phyloP scores from a whole-genome alignment of 1,140 invertebrate genomes.

The Apis dorsata region DNA sequence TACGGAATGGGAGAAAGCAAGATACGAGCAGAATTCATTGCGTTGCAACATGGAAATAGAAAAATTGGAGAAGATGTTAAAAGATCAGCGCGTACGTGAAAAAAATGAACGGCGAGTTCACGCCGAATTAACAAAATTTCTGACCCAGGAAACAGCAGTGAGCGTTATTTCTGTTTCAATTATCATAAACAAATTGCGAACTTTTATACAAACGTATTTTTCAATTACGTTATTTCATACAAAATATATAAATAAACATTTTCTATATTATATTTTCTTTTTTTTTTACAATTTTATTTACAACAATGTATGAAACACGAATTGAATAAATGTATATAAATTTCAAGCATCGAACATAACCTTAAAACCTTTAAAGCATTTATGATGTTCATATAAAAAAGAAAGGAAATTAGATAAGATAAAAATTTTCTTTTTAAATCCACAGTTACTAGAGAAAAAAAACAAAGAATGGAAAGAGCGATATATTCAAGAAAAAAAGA shows the following conservation, averaged over 20 bases:
- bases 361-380: too few species aligned
- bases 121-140: slow-evolving; percentile 65
- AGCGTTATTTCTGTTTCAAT: slow-evolving; percentile 19
- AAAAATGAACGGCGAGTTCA: slow-evolving; percentile 69
- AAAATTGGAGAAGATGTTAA: slow-evolving; percentile 60
- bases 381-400: too few species aligned
- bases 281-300: too few species aligned
- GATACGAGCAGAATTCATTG: slow-evolving; percentile 68
- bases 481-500: slow-evolving; percentile 67
- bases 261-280: too few species aligned
- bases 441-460: slow-evolving; percentile 66
- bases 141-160: slow-evolving; percentile 68
- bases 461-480: slow-evolving; percentile 68
- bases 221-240: too few species aligned
- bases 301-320: too few species aligned
- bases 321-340: too few species aligned
- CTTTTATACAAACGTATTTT: too few species aligned
- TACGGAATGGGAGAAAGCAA: slow-evolving; percentile 70
- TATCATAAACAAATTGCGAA: too few species aligned
- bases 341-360: too few species aligned
- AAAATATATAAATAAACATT: too few species aligned
- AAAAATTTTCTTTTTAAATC: slow-evolving; percentile 8
- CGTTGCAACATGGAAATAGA: slow-evolving; percentile 61
- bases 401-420: neutral
- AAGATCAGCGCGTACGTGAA: slow-evolving; percentile 61